Evolutionary conservation across 2,888 invertebrate species (phyloP).

Genomic region (Cheilosia soror): DNA sequence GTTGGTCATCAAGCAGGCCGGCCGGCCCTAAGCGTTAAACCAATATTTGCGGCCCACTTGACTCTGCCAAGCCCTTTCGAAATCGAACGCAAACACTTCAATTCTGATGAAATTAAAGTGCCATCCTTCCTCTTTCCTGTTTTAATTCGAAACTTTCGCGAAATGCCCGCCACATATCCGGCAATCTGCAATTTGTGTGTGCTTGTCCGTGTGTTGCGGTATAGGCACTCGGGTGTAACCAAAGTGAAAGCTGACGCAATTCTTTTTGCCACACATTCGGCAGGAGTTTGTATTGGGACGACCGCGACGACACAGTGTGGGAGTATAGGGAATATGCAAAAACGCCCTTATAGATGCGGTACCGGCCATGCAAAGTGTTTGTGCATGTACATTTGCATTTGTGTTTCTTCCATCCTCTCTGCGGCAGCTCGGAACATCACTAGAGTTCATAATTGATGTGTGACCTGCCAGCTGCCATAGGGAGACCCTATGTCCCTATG

Average conservation of each 20-base stretch:
- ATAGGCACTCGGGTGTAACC: constrained; percentile 21
- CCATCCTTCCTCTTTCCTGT: constrained; percentile 14
- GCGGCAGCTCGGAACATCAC: constrained; percentile 11
- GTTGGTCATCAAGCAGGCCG: neutral
- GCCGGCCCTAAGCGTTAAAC: neutral
- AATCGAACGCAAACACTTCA: constrained; percentile 25
- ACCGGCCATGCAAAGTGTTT: neutral
- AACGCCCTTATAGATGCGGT: neutral
- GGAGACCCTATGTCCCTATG: neutral
- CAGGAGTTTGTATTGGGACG: neutral
- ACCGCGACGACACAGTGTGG: neutral
- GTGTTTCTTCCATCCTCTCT: constrained; percentile 10
- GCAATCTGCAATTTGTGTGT: neutral
- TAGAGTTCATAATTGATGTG: constrained; percentile 54
- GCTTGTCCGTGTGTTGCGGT: neutral
- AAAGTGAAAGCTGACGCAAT: constrained; percentile 34
- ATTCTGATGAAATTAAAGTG: constrained; percentile 33
- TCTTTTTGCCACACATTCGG: constrained; percentile 8
- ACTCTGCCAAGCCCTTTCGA: neutral
- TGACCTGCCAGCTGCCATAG: constrained; percentile 37
- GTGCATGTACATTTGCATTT: neutral
- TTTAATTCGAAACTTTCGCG: constrained; percentile 6
- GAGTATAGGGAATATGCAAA: constrained; percentile 3
- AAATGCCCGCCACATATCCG: constrained; percentile 40
- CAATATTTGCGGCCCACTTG: constrained; percentile 22